phyloP scores from a whole-genome alignment of 2,797 vertebrate species.

The Hoplostethus mediterraneus region DNA sequence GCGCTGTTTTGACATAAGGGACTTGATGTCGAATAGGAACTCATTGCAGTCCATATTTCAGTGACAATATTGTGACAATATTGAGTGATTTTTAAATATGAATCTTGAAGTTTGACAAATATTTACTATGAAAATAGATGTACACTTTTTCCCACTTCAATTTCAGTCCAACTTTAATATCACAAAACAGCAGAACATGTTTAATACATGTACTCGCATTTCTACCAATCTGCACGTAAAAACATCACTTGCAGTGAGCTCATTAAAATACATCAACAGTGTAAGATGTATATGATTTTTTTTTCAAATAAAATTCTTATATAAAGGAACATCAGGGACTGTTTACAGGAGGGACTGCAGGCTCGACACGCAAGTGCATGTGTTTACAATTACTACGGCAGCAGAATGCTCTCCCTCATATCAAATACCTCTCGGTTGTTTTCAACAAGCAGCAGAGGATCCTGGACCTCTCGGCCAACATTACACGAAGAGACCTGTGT shows the following conservation, averaged over 20 bases:
- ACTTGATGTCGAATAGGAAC: too few species aligned
- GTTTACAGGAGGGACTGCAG: slow-evolving; percentile 8
- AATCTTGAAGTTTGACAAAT: too few species aligned
- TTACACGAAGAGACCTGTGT: background rate
- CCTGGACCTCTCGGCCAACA: background rate
- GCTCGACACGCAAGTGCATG: slow-evolving; percentile 9
- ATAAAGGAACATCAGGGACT: slow-evolving; percentile 15
- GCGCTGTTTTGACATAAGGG: slow-evolving; percentile 9
- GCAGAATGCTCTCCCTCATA: background rate
- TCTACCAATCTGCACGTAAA: background rate
- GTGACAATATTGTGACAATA: too few species aligned
- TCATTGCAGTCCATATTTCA: too few species aligned
- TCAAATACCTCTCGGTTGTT: slow-evolving; percentile 18
- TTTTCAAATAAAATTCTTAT: background rate
- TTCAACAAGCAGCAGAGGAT: background rate
- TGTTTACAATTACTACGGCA: slow-evolving; percentile 30
- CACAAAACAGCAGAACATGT: background rate
- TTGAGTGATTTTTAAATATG: too few species aligned
- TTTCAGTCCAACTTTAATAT: background rate
- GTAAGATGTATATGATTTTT: slow-evolving; percentile 4
- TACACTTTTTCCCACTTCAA: too few species aligned
- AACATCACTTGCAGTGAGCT: background rate
- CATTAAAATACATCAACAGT: background rate
- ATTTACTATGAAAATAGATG: too few species aligned
- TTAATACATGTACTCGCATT: background rate